These are phyloP conservation scores for Mormyrus hasselquistii DNA, from an alignment of 2,797 vertebrate genomes.

Conservation along the genomic window DNA sequence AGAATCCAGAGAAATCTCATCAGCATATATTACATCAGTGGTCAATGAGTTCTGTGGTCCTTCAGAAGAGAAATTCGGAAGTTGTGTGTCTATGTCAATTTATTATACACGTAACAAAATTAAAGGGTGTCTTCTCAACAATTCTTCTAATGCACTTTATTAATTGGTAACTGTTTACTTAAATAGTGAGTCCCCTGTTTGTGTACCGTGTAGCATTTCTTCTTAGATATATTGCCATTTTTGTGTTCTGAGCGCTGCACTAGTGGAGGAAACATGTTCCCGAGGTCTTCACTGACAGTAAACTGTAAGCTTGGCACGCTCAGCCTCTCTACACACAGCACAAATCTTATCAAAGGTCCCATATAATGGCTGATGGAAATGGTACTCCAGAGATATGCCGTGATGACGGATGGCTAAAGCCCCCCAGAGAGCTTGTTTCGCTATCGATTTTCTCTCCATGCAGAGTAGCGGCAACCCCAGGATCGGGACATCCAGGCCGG, in stretches of 20 bases:
- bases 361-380: neutral
- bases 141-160: neutral
- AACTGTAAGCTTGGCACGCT: neutral
- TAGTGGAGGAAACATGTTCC: neutral
- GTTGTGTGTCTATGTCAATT: neutral
- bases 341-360: neutral
- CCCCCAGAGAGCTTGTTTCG: neutral
- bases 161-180: neutral
- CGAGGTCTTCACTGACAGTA: neutral
- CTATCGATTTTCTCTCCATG: neutral
- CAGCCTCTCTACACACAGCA: neutral
- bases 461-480: neutral
- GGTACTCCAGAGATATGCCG: neutral
- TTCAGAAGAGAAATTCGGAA: neutral
- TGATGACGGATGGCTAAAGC: neutral
- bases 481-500: neutral
- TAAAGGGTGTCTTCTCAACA: neutral
- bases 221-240: neutral
- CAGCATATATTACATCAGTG: neutral
- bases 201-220: neutral
- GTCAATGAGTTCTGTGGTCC: neutral
- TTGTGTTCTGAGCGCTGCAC: neutral
- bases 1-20: neutral
- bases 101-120: neutral
- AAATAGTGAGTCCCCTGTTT: neutral